Percentiles rank a stretch among this genome's conserved stretches.
phyloP scores from a whole-genome alignment of 2,113 vertebrate genomes.

The Anguilla japonica region DNA sequence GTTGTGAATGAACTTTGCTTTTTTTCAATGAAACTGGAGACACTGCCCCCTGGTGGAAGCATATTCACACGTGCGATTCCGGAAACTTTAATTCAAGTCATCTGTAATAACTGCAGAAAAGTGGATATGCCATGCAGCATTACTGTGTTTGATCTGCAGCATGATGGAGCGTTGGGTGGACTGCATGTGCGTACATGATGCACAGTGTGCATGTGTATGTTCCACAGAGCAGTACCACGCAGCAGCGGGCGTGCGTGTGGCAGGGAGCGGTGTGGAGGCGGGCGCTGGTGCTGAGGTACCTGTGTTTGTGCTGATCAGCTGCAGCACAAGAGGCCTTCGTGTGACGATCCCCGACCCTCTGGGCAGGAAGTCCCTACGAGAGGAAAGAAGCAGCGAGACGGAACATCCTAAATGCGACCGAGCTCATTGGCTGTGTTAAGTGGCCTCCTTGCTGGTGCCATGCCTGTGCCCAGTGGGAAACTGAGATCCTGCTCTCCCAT shows the following conservation, averaged over 20 bases:
- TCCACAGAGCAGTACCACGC: not conserved
- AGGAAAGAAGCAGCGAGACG: not conserved
- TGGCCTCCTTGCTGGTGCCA: too few relatives aligned
- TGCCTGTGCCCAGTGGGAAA: not conserved
- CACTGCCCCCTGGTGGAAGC: slow-evolving; percentile 59
- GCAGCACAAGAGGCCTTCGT: slow-evolving; percentile 71
- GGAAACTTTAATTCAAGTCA: not conserved
- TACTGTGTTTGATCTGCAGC: not conserved
- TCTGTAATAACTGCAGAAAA: not conserved
- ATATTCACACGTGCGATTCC: not conserved
- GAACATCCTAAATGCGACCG: slow-evolving; percentile 15
- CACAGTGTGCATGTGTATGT: not conserved
- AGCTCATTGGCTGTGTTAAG: not conserved
- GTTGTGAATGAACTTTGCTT: too few relatives aligned
- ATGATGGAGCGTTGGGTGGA: not conserved
- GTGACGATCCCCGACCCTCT: slow-evolving; percentile 76
- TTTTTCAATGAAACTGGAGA: not conserved
- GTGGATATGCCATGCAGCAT: not conserved
- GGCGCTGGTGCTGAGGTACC: slow-evolving; percentile 42
- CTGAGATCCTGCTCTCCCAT: not conserved
- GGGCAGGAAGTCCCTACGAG: slow-evolving; percentile 74
- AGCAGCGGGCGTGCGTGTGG: not conserved
- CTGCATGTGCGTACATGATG: not conserved
- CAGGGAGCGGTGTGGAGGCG: not conserved
- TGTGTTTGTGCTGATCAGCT: slow-evolving; percentile 61